Percentiles rank a stretch among this genome's conserved stretches.
Evolutionary conservation across 2,113 vertebrate genomes (phyloP).

Genomic region (Scortum barcoo): DNA sequence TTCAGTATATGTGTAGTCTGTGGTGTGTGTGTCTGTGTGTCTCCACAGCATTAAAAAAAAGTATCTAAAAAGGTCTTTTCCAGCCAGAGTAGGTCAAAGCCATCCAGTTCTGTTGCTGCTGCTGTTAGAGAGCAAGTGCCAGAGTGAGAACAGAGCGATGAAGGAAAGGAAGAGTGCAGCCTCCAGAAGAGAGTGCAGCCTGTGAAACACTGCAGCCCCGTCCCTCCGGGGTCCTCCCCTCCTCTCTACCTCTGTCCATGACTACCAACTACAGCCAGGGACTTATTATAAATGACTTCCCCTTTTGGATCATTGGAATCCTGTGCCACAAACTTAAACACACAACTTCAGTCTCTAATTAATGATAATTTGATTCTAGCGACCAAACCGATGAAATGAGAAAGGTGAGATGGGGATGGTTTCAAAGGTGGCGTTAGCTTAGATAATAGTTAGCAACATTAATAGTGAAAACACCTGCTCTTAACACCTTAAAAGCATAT

Average conservation of each 20-base stretch:
- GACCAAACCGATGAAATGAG: slow-evolving; percentile 7
- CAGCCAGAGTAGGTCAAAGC: slow-evolving; percentile 79
- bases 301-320: background rate
- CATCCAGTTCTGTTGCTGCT: slow-evolving; percentile 74
- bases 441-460: slow-evolving; percentile 43
- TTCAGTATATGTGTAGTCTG: slow-evolving; percentile 20
- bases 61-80: slow-evolving; percentile 63
- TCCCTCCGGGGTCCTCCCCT: slow-evolving; percentile 67
- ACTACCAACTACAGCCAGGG: slow-evolving; percentile 72
- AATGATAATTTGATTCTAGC: background rate
- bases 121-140: slow-evolving; percentile 76
- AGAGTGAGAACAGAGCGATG: slow-evolving; percentile 64
- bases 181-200: slow-evolving; percentile 59
- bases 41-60: slow-evolving; percentile 33
- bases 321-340: background rate
- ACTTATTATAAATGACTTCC: background rate
- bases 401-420: slow-evolving; percentile 55
- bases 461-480: background rate
- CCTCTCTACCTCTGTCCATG: slow-evolving; percentile 53
- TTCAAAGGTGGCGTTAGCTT: slow-evolving; percentile 44
- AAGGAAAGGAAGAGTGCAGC: slow-evolving; percentile 65
- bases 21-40: slow-evolving; percentile 33
- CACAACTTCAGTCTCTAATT: background rate
- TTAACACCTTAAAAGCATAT: background rate
- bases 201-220: slow-evolving; percentile 65